A percentile compares a stretch with the other conserved stretches of the same genome.
phyloP scores from a whole-genome alignment of 2,888 invertebrate genomes.

The Stegana nigrithorax region DNA sequence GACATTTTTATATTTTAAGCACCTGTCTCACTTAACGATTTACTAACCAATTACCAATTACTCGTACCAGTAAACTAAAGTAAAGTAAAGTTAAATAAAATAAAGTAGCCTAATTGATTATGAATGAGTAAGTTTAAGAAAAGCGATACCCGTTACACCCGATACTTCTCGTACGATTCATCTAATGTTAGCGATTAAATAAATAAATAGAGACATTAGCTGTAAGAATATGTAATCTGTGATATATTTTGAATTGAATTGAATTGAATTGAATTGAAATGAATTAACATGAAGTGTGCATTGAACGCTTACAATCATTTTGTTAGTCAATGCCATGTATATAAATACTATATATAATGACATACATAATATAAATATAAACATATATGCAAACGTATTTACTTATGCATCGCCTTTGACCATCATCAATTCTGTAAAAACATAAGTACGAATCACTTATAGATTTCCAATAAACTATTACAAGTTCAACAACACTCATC shows the following conservation, averaged over 20 bases:
- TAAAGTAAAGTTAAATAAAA: no score
- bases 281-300: slow-evolving; percentile 4
- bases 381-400: background rate
- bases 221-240: slow-evolving; percentile 31
- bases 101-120: slow-evolving; percentile 9
- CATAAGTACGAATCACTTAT: background rate
- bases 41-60: slow-evolving; percentile 16
- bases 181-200: slow-evolving; percentile 31
- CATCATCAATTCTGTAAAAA: slow-evolving; percentile 4
- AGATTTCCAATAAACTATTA: background rate
- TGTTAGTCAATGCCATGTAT: background rate
- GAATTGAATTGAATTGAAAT: slow-evolving; percentile 5
- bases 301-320: background rate
- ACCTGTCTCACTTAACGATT: slow-evolving; percentile 15
- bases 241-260: slow-evolving; percentile 25
- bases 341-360: background rate
- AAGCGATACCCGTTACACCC: background rate
- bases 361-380: background rate
- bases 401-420: slow-evolving; percentile 15
- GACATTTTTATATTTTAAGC: slow-evolving; percentile 1
- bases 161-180: slow-evolving; percentile 2
- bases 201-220: no score
- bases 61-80: no score
- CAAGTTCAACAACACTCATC: no score
- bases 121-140: slow-evolving; percentile 3